These are phyloP conservation scores for Callitettix versicolor DNA, from an alignment of 1,140 invertebrate genomes.

Conservation along the genomic window DNA sequence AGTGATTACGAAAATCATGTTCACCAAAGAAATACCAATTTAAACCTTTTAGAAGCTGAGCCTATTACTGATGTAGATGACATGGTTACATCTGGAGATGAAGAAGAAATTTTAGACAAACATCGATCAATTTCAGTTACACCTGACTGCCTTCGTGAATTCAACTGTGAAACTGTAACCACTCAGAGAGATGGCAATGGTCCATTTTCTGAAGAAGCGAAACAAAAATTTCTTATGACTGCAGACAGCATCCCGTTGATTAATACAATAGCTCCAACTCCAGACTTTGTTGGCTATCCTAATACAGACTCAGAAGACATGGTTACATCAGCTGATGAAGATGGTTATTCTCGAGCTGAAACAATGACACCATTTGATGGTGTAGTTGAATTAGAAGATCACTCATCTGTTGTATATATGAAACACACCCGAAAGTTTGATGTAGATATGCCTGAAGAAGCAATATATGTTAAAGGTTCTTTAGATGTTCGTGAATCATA, in stretches of 20 bases:
- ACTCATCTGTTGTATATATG: slow-evolving; percentile 35
- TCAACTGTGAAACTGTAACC: slow-evolving; percentile 25
- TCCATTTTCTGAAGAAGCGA: slow-evolving; percentile 24
- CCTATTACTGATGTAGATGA: slow-evolving; percentile 26
- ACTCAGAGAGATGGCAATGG: slow-evolving; percentile 26
- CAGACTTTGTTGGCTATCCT: slow-evolving; percentile 15
- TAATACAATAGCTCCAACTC: slow-evolving; percentile 19
- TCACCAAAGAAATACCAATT: background rate
- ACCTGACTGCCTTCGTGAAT: slow-evolving; percentile 25
- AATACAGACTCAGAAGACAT: slow-evolving; percentile 43
- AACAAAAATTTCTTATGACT: slow-evolving; percentile 11
- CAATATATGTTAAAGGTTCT: slow-evolving; percentile 37
- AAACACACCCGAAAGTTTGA: slow-evolving; percentile 33
- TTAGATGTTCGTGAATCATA: slow-evolving; percentile 30
- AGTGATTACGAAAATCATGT: slow-evolving; percentile 32
- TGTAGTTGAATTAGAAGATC: slow-evolving; percentile 26
- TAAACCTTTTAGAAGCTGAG: background rate
- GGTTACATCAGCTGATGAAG: slow-evolving; percentile 39
- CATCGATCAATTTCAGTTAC: slow-evolving; percentile 23
- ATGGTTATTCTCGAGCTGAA: slow-evolving; percentile 22
- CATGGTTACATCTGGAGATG: slow-evolving; percentile 28
- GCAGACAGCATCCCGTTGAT: slow-evolving; percentile 14
- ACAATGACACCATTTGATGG: slow-evolving; percentile 25
- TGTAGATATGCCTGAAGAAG: slow-evolving; percentile 33
- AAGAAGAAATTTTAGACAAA: slow-evolving; percentile 21